Base-by-base conservation (phyloP, 2,113 vertebrate genomes). In the Oreochromis niloticus region DNA sequence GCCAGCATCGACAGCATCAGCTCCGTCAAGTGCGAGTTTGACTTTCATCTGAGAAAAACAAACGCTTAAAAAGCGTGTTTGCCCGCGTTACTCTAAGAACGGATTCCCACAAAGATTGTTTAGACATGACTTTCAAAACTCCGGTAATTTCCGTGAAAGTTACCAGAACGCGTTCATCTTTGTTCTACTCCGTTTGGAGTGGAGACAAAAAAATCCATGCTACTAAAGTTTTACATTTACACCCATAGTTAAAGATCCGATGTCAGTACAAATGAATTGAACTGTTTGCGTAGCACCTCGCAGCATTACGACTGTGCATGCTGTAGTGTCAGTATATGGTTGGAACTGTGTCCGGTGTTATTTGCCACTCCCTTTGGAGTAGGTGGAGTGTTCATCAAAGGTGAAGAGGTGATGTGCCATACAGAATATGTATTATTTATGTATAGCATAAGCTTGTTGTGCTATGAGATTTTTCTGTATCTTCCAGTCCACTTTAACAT, bases 1-100 rank as follows among this genome's bases (percentile, higher is more conserved):
- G 89, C 93, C 66, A 96, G 96, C 90, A 90, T 96, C 66, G 95
- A 96, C 90, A 96, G 96, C 91, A 96, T 97, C 93, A 97, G 95
- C 87, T 95, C 95, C 9, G 96, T 97, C 10, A 95, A 95, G 66
- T 97, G 96, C 85, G 96, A 96, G 87, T 96, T 96, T 91, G 96
- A 96, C 90, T 94, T 95, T 84, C 93, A 94, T 4, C 63, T 80
- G 80, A 93, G 90, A 87, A 66, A 78, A 13, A 19, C 61, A 66
- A 80, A 87, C 32, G 83, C 79, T 27, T 85, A 89, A 88, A 89
- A 89, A 85, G 63, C 8, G 13, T 6, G 61, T 9, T 8, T 46
- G 4, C 52, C 1, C 2, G 14, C 13, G 1, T 13, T 78, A 79
- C 34, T 7, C 24, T 46, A 48, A 80, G 4, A 80, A 10, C 11